Base-by-base conservation (phyloP, 1,140 invertebrate species). In the Mizuhopecten yessoensis region DNA sequence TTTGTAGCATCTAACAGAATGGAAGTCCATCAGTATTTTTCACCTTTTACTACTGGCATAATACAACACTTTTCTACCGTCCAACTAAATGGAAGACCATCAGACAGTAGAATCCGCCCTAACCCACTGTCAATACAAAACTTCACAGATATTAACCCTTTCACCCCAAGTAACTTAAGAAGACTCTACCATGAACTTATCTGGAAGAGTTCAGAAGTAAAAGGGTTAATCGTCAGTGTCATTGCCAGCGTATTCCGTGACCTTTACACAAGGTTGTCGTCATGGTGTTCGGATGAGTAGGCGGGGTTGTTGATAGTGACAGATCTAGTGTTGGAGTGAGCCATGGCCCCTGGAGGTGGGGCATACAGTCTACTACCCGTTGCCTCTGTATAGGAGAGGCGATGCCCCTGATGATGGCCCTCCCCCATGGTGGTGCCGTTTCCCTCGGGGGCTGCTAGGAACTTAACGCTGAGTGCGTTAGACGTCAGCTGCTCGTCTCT, bases 341-440 rank as follows among this genome's bases (percentile, higher is more conserved):
- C n/a, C 17, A 34, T 34, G 10, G 45, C 49, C 15, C 34, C 33
- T 11, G 75, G 57, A 9, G 90, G 87, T 29, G 91, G 91, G 34
- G 89, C 42, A 49, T 92, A 92, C 15, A 90, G 49, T 57, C 92
- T 92, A 29, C 92, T 93, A 39, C 92, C 92, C 23, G 93, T 94
- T 2, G 94, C 94, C 87, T 95, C 94, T 15, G 92, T 90, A 34
- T 94, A 93, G 0, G 94, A 94, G 23, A 93, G 88, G 13, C 94
- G 89, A 23, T 92, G 89, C 2, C 91, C 89, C 89, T 91, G 89
- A 88, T 88, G 49, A 86, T 91, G 34, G 87, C 42, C 87, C 75
- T 90, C 89, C 29, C 89, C 89, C 36, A 89, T 36, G 29, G 87
- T 91, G 88, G 92, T 93, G 87, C 91, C 91, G 75, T 93, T 94